phyloP scores from a whole-genome alignment of 1,140 invertebrate genomes.

The Melitaea cinxia region DNA sequence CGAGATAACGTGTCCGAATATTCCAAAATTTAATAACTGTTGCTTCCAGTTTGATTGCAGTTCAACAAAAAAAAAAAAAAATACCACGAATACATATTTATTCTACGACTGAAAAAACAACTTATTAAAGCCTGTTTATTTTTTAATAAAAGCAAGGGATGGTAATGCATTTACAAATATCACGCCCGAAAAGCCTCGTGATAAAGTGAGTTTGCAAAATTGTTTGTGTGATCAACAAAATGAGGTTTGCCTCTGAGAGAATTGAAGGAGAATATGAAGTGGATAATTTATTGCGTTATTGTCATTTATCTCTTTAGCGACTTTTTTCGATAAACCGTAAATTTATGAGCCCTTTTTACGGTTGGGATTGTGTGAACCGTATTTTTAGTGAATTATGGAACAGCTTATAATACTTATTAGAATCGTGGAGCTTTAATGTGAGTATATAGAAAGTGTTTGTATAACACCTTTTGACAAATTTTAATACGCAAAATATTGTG shows the following conservation, averaged over 20 bases:
- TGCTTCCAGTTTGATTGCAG: too few species aligned
- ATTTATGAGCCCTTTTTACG: slow-evolving; percentile 34
- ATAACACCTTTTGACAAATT: too few species aligned
- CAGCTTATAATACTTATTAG: slow-evolving; percentile 5
- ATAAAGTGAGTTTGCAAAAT: slow-evolving; percentile 21
- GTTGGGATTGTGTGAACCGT: slow-evolving; percentile 25
- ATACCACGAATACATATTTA: too few species aligned
- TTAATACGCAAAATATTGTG: too few species aligned
- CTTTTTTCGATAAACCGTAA: slow-evolving; percentile 35
- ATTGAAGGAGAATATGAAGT: slow-evolving; percentile 33
- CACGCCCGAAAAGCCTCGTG: slow-evolving; percentile 6
- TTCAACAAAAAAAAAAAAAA: too few species aligned
- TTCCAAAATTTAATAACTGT: too few species aligned
- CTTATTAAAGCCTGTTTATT: too few species aligned
- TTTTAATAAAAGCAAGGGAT: background rate
- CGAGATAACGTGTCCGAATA: too few species aligned
- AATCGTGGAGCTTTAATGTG: slow-evolving; percentile 1
- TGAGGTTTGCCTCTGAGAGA: slow-evolving; percentile 28
- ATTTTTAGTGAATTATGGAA: slow-evolving; percentile 27
- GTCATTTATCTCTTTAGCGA: slow-evolving; percentile 38
- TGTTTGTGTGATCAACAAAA: slow-evolving; percentile 22
- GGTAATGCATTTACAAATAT: slow-evolving; percentile 19
- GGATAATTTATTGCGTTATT: slow-evolving; percentile 36
- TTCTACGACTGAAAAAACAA: too few species aligned
- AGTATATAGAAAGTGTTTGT: background rate